Conservation (phyloP, 2,797 vertebrate genomes). For the Simalia tracyae region DNA sequence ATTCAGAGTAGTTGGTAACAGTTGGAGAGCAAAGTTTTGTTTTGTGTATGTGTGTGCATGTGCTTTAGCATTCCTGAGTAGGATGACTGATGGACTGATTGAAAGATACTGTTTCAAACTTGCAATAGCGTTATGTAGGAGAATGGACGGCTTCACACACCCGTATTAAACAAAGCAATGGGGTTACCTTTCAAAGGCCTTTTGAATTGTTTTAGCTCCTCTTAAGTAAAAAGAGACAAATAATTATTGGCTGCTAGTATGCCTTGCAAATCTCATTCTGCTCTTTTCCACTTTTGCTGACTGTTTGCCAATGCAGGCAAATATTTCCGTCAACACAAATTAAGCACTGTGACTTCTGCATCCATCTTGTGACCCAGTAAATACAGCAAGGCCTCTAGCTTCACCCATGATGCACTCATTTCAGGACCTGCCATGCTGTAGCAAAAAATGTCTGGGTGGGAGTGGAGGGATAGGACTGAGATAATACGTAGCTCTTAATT, state of each 20-base stretch:
- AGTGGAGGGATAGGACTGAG: not conserved
- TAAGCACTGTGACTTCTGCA: slow-evolving; percentile 55
- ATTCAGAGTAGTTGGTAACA: not conserved
- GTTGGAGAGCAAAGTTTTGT: not conserved
- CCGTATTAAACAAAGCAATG: not conserved
- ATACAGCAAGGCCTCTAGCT: slow-evolving; percentile 40
- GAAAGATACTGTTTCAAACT: not conserved
- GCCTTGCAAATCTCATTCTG: slow-evolving; percentile 44
- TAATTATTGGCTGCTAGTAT: slow-evolving; percentile 56
- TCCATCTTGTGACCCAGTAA: slow-evolving; percentile 57
- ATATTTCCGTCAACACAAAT: slow-evolving; percentile 66
- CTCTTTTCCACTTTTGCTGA: slow-evolving; percentile 56
- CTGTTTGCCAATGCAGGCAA: slow-evolving; percentile 57
- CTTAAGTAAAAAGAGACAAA: slow-evolving; percentile 53
- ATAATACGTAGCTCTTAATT: slow-evolving; percentile 40
- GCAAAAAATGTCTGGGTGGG: not conserved
- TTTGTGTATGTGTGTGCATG: not conserved
- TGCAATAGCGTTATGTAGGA: not conserved
- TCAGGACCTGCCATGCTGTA: slow-evolving; percentile 3
- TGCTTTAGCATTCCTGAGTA: not conserved
- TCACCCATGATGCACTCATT: slow-evolving; percentile 22
- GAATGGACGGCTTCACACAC: not conserved
- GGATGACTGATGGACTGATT: not conserved
- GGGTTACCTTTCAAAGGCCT: slow-evolving; percentile 30
- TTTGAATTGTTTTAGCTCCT: slow-evolving; percentile 33